phyloP scores from a whole-genome alignment of 2,113 vertebrate species.

The Nanorana parkeri region DNA sequence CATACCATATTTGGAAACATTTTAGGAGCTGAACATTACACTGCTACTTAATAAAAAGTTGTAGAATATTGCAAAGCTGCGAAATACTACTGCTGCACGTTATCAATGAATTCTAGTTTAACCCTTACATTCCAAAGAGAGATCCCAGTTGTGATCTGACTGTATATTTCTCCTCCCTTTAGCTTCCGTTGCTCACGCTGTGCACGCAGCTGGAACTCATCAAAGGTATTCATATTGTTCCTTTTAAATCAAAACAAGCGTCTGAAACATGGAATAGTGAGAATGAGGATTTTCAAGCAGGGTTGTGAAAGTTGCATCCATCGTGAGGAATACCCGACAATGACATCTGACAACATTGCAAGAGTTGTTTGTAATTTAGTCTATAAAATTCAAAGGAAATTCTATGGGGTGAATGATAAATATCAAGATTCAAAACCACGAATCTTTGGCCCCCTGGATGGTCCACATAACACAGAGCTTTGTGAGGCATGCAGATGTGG shows the following conservation, averaged over 20 bases:
- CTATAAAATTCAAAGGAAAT: slow-evolving; percentile 69
- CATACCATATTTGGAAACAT: no score
- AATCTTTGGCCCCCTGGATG: slow-evolving; percentile 45
- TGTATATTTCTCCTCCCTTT: not conserved
- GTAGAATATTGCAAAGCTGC: no score
- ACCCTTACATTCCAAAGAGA: no score
- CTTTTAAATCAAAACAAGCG: slow-evolving; percentile 53
- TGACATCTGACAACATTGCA: slow-evolving; percentile 62
- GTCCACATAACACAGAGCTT: slow-evolving; percentile 70
- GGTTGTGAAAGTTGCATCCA: slow-evolving; percentile 64
- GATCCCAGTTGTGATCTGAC: not conserved
- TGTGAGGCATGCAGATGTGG: slow-evolving; percentile 74
- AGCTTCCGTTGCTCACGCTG: slow-evolving; percentile 76
- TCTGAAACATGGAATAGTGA: slow-evolving; percentile 60
- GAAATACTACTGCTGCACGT: no score
- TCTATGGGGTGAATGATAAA: slow-evolving; percentile 64
- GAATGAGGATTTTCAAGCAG: slow-evolving; percentile 69
- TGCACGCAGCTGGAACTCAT: slow-evolving; percentile 70
- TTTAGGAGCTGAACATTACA: no score
- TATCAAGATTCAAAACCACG: fast-evolving
- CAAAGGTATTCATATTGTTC: slow-evolving; percentile 67
- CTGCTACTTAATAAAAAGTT: no score
- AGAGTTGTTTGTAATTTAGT: slow-evolving; percentile 72
- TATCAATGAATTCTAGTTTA: no score
- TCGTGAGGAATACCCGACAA: slow-evolving; percentile 59